A percentile compares a stretch with the other conserved stretches of the same genome.
Evolutionary conservation across 1,140 invertebrate genomes (phyloP).

Genomic region (Himalopsyche phryganea): DNA sequence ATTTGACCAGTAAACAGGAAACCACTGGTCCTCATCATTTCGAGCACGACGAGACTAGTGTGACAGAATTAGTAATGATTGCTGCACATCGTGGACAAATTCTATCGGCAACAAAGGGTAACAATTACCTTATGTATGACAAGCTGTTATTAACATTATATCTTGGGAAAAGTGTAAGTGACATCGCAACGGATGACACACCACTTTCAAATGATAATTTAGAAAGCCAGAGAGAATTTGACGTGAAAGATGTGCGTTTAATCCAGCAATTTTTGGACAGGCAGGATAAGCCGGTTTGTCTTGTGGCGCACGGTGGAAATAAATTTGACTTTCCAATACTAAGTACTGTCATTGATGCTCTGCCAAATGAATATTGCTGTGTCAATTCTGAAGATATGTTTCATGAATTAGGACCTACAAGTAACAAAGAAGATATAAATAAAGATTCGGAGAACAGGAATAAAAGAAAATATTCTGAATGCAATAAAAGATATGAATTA

Average conservation of each 20-base stretch:
- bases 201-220: slow-evolving; percentile 63
- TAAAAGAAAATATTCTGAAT: slow-evolving; percentile 27
- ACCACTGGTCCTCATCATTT: slow-evolving; percentile 60
- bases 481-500: slow-evolving; percentile 47
- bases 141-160: slow-evolving; percentile 64
- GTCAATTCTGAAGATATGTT: slow-evolving; percentile 49
- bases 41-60: slow-evolving; percentile 53
- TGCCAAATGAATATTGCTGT: slow-evolving; percentile 53
- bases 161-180: slow-evolving; percentile 52
- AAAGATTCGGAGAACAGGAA: too few species aligned
- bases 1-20: too few species aligned
- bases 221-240: slow-evolving; percentile 57
- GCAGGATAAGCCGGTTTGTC: slow-evolving; percentile 63
- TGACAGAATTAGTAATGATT: slow-evolving; percentile 60
- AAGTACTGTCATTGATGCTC: slow-evolving; percentile 54
- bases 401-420: too few species aligned
- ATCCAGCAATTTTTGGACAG: slow-evolving; percentile 62
- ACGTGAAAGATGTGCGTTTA: slow-evolving; percentile 50
- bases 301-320: slow-evolving; percentile 80
- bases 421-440: too few species aligned
- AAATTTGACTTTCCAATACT: slow-evolving; percentile 75
- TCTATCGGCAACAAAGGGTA: slow-evolving; percentile 33
- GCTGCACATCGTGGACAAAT: slow-evolving; percentile 51
- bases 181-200: slow-evolving; percentile 48
- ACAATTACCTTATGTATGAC: slow-evolving; percentile 54